Evolutionary conservation across 2,888 invertebrate species (phyloP).

Genomic region (Melieria crassipennis): DNA sequence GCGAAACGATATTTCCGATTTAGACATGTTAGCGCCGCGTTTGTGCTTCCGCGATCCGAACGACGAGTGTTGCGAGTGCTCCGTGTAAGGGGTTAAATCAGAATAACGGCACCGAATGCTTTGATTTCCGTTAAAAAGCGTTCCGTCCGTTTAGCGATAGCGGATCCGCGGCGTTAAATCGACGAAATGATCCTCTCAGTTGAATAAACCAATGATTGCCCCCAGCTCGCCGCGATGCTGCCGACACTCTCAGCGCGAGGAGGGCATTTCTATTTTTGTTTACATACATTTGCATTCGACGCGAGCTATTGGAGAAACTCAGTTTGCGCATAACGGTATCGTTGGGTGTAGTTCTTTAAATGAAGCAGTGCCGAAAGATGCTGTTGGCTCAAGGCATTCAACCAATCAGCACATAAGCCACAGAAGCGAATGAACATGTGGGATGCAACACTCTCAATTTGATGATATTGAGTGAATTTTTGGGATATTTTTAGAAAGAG

Average conservation of each 20-base stretch:
- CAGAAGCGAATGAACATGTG: not conserved
- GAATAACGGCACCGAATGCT: slow-evolving; percentile 42
- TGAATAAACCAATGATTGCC: slow-evolving; percentile 23
- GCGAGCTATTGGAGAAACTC: not conserved
- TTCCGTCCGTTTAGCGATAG: slow-evolving; percentile 8
- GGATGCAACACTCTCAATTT: too few relatives aligned
- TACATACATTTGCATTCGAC: not conserved
- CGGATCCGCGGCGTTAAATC: slow-evolving; percentile 16
- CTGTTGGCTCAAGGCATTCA: slow-evolving; percentile 13
- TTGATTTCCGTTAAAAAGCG: slow-evolving; percentile 29
- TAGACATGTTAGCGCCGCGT: slow-evolving; percentile 4
- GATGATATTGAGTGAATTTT: too few relatives aligned
- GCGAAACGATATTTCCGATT: slow-evolving; percentile 10
- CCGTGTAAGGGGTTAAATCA: slow-evolving; percentile 43
- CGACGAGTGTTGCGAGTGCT: not conserved
- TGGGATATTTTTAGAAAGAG: too few relatives aligned
- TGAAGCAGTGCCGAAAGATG: not conserved
- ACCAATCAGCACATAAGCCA: slow-evolving; percentile 9
- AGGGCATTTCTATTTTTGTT: not conserved
- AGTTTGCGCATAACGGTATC: too few relatives aligned
- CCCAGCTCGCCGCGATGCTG: not conserved
- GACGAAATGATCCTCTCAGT: not conserved
- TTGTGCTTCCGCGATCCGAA: slow-evolving; percentile 20
- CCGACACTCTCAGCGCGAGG: not conserved
- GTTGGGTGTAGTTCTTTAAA: too few relatives aligned